These are phyloP conservation scores for Porites australiensis DNA, from an alignment of 64 coral and sea anemone species.

Conservation along the genomic window DNA sequence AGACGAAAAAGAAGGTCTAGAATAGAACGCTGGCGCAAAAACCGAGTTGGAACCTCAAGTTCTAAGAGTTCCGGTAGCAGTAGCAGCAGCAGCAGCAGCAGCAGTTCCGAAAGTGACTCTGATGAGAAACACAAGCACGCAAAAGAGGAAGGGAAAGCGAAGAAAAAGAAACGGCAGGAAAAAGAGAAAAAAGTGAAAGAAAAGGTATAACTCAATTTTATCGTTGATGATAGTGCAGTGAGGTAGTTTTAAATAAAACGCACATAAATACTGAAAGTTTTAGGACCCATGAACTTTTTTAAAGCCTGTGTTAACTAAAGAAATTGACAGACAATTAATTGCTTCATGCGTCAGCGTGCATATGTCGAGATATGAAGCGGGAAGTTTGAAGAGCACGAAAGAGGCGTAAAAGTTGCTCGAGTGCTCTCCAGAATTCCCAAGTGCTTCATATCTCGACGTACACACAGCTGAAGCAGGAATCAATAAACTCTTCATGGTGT, in stretches of 20 bases:
- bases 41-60: conserved; percentile 62
- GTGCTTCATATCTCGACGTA: no score
- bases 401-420: no score
- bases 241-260: not conserved
- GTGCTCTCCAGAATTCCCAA: no score
- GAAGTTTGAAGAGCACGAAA: no score
- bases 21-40: conserved; percentile 64
- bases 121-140: not conserved
- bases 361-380: no score
- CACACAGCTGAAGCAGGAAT: no score
- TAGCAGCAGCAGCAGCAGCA: conserved; percentile 46
- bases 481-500: no score
- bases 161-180: conserved; percentile 16
- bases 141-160: conserved; percentile 4
- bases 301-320: no score
- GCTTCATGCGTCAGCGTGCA: no score
- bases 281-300: no score
- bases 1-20: conserved; percentile 61
- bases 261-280: no score
- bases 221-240: not conserved
- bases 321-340: no score
- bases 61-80: conserved; percentile 52
- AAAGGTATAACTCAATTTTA: conserved; percentile 22
- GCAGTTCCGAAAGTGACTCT: conserved; percentile 26
- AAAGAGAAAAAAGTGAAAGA: conserved; percentile 19